Percentiles rank a stretch among this genome's conserved stretches.
Evolutionary conservation across 2,113 vertebrate species (phyloP).

Genomic region (Morone saxatilis): DNA sequence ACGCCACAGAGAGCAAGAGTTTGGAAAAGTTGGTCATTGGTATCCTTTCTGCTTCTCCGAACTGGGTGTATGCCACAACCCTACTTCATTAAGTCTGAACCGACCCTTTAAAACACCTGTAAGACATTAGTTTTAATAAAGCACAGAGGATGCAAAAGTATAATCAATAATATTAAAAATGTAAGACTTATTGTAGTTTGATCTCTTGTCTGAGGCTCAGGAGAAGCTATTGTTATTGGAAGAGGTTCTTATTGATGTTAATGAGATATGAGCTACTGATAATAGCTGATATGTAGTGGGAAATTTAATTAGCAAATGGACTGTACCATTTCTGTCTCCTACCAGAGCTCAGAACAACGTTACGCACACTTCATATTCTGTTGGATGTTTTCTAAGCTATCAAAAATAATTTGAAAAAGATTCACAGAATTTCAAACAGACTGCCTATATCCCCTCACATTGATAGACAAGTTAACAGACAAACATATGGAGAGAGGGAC

Average conservation of each 20-base stretch:
- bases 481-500: conserved; percentile 16
- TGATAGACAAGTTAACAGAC: conserved; percentile 32
- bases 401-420: not conserved
- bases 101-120: too few relatives aligned
- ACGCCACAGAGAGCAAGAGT: not conserved
- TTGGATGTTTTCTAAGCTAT: not conserved
- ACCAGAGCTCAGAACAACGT: not conserved
- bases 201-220: not conserved
- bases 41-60: too few relatives aligned
- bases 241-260: not conserved
- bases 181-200: not conserved
- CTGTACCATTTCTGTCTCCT: not conserved
- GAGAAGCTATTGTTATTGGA: not conserved
- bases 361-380: not conserved
- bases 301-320: not conserved
- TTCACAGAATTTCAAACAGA: not conserved
- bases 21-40: not conserved
- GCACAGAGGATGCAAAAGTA: not conserved
- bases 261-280: not conserved
- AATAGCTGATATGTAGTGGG: not conserved
- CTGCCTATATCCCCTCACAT: not conserved
- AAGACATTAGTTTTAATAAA: not conserved
- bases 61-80: too few relatives aligned
- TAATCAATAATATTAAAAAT: not conserved
- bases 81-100: too few relatives aligned